Evolutionary conservation across 2,113 vertebrate genomes (phyloP).

Genomic region (Rhipidura dahli): DNA sequence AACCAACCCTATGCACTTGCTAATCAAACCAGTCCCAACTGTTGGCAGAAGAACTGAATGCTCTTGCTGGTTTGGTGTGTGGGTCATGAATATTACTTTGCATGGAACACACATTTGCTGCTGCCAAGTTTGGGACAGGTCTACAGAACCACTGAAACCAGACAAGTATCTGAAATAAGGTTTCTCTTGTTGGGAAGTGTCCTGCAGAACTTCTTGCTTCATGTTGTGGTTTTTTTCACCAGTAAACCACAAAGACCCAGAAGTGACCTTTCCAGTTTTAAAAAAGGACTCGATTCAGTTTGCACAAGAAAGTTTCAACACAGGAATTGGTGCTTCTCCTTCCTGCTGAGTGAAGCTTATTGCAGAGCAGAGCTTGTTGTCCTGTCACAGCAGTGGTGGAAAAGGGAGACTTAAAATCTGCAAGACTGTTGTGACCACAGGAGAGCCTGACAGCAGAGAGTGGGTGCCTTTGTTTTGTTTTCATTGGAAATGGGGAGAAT

Average conservation of each 20-base stretch:
- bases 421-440: fast-evolving
- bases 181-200: background rate
- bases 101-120: background rate
- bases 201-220: background rate
- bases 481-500: background rate
- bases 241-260: background rate
- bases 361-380: background rate
- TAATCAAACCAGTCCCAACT: background rate
- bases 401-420: background rate
- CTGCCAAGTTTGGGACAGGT: background rate
- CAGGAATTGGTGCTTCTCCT: background rate
- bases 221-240: background rate
- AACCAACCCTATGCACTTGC: background rate
- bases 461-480: background rate
- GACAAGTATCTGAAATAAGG: background rate
- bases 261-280: background rate
- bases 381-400: background rate
- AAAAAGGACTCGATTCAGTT: background rate
- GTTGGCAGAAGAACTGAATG: background rate
- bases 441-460: background rate
- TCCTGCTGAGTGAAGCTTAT: background rate
- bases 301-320: background rate
- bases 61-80: background rate
- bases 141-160: background rate
- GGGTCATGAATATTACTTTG: background rate